These are phyloP conservation scores for Leucopternis melanops DNA, from an alignment of 2,113 vertebrate species.

Conservation along the genomic window DNA sequence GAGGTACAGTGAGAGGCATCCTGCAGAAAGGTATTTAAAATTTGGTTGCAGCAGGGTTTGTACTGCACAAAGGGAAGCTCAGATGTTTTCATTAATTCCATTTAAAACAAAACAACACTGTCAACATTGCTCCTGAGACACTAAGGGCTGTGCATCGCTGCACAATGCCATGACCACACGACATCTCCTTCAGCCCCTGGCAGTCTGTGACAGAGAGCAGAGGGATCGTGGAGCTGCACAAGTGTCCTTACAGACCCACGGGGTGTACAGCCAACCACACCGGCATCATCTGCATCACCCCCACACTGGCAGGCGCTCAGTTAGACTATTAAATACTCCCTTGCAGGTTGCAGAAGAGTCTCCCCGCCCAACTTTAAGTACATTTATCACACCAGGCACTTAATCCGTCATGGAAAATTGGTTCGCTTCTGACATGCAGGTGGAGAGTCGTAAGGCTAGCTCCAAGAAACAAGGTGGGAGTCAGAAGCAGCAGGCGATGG, in stretches of 20 bases:
- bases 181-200: background rate
- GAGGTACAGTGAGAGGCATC: background rate
- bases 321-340: background rate
- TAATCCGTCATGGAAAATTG: background rate
- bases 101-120: background rate
- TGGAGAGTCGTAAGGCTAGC: background rate
- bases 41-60: background rate
- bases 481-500: background rate
- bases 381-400: slow-evolving; percentile 33
- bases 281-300: background rate
- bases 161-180: too few relatives aligned
- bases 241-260: background rate
- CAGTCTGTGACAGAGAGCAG: background rate
- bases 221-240: background rate
- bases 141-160: background rate
- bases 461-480: background rate
- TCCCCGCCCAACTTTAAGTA: background rate
- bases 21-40: background rate
- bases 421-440: background rate
- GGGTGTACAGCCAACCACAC: background rate
- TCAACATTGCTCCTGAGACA: background rate
- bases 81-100: background rate
- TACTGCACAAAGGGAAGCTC: background rate
- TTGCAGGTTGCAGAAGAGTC: background rate
- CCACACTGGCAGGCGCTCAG: background rate